Percentiles rank a stretch among this genome's conserved stretches.
Conservation (phyloP, 2,113 vertebrate genomes). For the Myotis brandtii region DNA sequence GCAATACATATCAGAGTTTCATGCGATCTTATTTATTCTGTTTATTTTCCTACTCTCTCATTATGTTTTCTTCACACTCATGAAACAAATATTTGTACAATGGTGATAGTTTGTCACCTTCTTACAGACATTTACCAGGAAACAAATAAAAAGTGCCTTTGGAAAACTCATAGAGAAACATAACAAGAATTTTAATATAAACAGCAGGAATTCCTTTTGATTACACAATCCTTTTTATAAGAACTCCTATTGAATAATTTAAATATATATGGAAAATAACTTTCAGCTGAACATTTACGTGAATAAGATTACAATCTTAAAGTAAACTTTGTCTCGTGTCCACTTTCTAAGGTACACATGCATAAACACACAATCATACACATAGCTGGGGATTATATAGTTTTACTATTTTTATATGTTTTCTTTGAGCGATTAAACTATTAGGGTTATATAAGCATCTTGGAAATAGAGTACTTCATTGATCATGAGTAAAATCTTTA, state of each 20-base stretch:
- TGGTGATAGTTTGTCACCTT: background rate
- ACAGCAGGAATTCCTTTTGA: slow-evolving; percentile 24
- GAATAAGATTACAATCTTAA: background rate
- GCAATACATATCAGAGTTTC: background rate
- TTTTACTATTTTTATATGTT: background rate
- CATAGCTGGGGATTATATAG: background rate
- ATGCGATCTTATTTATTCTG: slow-evolving; percentile 46
- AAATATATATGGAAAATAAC: background rate
- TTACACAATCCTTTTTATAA: background rate
- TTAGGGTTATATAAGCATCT: background rate
- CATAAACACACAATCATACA: background rate
- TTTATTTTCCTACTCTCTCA: background rate
- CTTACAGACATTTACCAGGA: slow-evolving; percentile 12
- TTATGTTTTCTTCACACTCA: slow-evolving; percentile 27
- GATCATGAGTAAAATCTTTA: slow-evolving; percentile 25
- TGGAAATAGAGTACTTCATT: background rate
- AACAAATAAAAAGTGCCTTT: slow-evolving; percentile 40
- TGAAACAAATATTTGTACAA: slow-evolving; percentile 47
- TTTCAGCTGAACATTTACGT: background rate
- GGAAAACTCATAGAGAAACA: slow-evolving; percentile 14
- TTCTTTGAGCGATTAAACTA: background rate
- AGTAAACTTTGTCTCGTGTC: background rate
- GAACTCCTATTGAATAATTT: slow-evolving; percentile 28
- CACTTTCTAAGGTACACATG: background rate
- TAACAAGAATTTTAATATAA: slow-evolving; percentile 52